Evolutionary conservation across 2,888 invertebrate genomes (phyloP).

Genomic region (Brachylomia viminalis): DNA sequence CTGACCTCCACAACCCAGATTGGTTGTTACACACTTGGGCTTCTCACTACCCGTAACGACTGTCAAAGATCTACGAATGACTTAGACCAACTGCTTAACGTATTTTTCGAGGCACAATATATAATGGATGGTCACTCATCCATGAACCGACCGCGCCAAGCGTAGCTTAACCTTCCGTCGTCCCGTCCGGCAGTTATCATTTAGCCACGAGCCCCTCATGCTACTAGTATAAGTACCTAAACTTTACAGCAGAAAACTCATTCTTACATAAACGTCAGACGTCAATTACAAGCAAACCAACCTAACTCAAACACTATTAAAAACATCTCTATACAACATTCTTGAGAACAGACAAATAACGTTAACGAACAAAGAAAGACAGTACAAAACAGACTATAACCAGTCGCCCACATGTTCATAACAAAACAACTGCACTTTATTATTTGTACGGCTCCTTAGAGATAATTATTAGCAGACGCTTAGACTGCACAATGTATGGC

Average conservation of each 20-base stretch:
- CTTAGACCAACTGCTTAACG: not conserved
- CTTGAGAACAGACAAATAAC: constrained; percentile 19
- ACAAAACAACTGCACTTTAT: constrained; percentile 64
- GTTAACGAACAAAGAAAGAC: constrained; percentile 16
- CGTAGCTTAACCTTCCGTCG: no score
- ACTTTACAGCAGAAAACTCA: no score
- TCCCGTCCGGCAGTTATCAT: not conserved
- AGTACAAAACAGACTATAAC: constrained; percentile 32
- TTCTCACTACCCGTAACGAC: not conserved
- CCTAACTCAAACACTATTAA: not conserved
- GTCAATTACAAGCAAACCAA: constrained; percentile 4
- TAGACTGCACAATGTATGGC: constrained; percentile 49
- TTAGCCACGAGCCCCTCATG: not conserved
- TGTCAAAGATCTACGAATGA: not conserved
- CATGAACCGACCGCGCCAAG: not conserved
- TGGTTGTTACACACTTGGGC: not conserved
- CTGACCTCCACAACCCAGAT: not conserved
- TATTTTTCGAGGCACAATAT: not conserved
- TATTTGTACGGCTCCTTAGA: constrained; percentile 44
- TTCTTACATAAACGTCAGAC: not conserved
- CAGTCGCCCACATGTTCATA: constrained; percentile 31
- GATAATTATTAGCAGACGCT: constrained; percentile 66
- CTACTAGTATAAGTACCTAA: no score
- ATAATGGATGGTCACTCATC: not conserved
- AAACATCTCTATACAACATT: constrained; percentile 12